Evolutionary conservation across 2,888 invertebrate genomes (phyloP).

Genomic region (Blomia tropicalis): DNA sequence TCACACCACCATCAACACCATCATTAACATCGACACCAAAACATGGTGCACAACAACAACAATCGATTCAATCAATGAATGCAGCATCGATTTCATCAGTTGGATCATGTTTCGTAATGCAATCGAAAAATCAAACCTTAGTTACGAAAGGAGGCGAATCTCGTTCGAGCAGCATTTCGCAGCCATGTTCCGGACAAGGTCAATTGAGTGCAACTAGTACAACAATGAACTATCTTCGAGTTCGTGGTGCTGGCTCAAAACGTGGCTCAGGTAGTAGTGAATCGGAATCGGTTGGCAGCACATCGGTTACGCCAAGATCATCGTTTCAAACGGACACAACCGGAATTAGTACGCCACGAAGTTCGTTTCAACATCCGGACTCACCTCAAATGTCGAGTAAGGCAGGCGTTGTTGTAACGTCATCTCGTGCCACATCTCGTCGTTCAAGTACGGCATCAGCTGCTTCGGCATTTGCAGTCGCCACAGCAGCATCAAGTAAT

Average conservation of each 20-base stretch:
- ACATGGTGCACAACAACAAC: not conserved
- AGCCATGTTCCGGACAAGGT: conserved; percentile 7
- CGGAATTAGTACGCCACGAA: conserved; percentile 39
- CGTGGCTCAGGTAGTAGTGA: conserved; percentile 30
- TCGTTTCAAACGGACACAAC: conserved; percentile 42
- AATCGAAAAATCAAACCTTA: conserved; percentile 12
- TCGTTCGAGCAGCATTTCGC: not conserved
- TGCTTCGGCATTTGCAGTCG: conserved; percentile 60
- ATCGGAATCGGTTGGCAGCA: conserved; percentile 33
- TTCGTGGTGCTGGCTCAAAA: conserved; percentile 28
- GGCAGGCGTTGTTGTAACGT: conserved; percentile 77
- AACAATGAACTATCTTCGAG: conserved; percentile 26
- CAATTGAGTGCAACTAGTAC: conserved; percentile 19
- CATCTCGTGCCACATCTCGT: conserved; percentile 67
- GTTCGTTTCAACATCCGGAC: conserved; percentile 45
- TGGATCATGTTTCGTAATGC: conserved; percentile 21
- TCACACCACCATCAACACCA: conserved; percentile 24
- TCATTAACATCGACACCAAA: conserved; percentile 22
- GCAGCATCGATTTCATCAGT: conserved; percentile 15
- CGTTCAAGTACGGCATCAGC: conserved; percentile 66
- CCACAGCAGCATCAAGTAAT: conserved; percentile 70
- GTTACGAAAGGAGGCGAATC: not conserved
- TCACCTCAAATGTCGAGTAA: conserved; percentile 47
- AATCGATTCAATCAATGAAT: not conserved
- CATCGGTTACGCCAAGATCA: conserved; percentile 41